Evolutionary conservation across 2,797 vertebrate species (phyloP), one percentile per base, ranked within the genome.

Genomic region (Malacoctenus gilli): DNA sequence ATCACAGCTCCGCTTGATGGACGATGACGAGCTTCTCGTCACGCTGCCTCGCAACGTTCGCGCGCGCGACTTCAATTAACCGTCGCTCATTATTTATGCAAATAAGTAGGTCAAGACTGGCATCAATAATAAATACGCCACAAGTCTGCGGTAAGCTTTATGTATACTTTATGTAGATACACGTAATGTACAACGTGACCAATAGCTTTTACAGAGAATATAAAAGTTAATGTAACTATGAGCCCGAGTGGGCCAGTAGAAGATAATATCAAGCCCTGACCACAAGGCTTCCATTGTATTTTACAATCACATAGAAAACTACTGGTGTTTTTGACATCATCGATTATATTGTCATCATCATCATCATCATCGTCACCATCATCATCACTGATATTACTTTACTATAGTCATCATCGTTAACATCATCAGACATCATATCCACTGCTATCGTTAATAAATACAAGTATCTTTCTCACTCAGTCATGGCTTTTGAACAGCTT

Each of bases 281-380:
- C 64, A 65, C 68, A 85, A 82, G 89, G 80, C 83, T 67, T 85
- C 60, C 37, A 72, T 85, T 76, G 73, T 83, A 89, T 85, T 85
- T 86, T 91, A 90, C 90, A 93, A 90, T 90, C 85, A 87, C 86
- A 89, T 91, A 91, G 69, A 91, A 91, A 90, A 91, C 88, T 87
- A 88, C 72, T 78, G 56, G 63, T 79, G 80, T 79, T 79, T 74
- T 75, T 81, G 76, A 87, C 80, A 87, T 84, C 78, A 59, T 76
- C n/a, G n/a, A n/a, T n/a, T n/a, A n/a, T n/a, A n/a, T n/a, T n/a
- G n/a, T n/a, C 44, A 72, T 49, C 15, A 57, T 59, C 28, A 49
- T 63, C 52, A 65, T 49, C 15, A 57, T 59, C 28, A 49, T 63
- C 52, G 63, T 50, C 15, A 58, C 58, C 28, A 50, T 63, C 53